Evolutionary conservation across 1,140 invertebrate species (phyloP), one percentile per base, ranked within the genome.

Genomic region (Papilio machaon): DNA sequence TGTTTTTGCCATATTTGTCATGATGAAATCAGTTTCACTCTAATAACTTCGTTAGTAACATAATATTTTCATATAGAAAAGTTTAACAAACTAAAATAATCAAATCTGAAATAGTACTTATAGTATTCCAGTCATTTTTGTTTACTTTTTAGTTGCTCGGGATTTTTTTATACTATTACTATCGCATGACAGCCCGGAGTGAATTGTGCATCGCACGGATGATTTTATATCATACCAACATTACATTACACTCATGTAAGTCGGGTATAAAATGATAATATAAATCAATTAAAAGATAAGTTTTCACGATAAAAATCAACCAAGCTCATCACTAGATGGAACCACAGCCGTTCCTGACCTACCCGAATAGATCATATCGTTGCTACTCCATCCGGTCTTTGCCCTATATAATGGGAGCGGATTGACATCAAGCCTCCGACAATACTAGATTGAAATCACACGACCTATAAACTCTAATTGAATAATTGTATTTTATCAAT

Each of bases 41-140:
- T 49, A 49, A 75, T 75, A 49, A 75, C 10, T 46, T 11, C 15
- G 73, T 75, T 19, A n/a, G 15, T 74, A 46, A n/a, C n/a, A 23
- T n/a, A 74, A 74, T 8, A 43, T 10, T 73, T 67, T 15, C 3
- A 4, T 73, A 64, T 23, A 7, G 4, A 13, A n/a, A 58, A 2
- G 35, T 60, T 60, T 60, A 60, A 19, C 19, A 17, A 49, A 49
- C 10, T 13, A 10, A 49, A 49, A 58, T 8, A 58, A 58, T 9
- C 1, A 19, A 58, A 58, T 58, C 54, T 58, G 8, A 52, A 17
- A 52, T 52, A 52, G 6, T 13, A 17, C 49, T 52, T 17, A 1
- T 49, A 11, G 15, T 52, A 52, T 43, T 43, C 38, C 38, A 7
- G 1, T 43, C 38, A 6, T 43, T 43, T 43, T 43, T 43, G 38